Conservation (phyloP, 2,888 invertebrate genomes). For the Balanococcus diminutus region DNA sequence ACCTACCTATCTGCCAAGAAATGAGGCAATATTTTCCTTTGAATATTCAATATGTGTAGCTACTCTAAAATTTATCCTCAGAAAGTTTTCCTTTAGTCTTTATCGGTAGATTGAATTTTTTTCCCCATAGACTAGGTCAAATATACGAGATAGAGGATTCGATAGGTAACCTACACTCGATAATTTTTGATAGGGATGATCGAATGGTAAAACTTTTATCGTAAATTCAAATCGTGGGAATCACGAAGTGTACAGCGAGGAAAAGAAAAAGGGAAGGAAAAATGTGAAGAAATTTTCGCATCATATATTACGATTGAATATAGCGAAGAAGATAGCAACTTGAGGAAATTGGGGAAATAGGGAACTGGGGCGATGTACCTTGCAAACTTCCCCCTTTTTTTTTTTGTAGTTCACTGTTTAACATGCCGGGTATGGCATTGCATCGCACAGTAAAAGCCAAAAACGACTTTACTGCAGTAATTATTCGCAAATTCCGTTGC, state of each 20-base stretch:
- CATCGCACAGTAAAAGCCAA: constrained; percentile 45
- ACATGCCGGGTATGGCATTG: too few species aligned
- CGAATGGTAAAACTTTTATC: too few species aligned
- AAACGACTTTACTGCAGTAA: constrained; percentile 46
- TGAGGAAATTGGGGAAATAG: background rate
- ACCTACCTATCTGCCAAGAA: background rate
- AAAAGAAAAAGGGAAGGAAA: background rate
- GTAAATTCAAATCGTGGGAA: too few species aligned
- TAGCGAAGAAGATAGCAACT: background rate
- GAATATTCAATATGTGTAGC: background rate
- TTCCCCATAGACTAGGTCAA: background rate
- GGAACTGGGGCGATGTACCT: background rate
- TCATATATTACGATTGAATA: background rate
- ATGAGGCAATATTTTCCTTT: background rate
- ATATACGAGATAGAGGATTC: background rate
- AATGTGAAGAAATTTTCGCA: background rate
- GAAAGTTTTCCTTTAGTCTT: background rate
- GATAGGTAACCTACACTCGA: background rate
- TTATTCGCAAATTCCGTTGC: constrained; percentile 52
- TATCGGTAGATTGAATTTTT: background rate
- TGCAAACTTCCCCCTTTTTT: background rate
- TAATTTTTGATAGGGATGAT: too few species aligned
- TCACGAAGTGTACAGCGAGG: background rate
- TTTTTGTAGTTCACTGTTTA: constrained; percentile 7
- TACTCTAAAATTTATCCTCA: background rate